These are phyloP conservation scores for Philotrypesis tridentata DNA, from an alignment of 1,140 invertebrate genomes.

Conservation along the genomic window DNA sequence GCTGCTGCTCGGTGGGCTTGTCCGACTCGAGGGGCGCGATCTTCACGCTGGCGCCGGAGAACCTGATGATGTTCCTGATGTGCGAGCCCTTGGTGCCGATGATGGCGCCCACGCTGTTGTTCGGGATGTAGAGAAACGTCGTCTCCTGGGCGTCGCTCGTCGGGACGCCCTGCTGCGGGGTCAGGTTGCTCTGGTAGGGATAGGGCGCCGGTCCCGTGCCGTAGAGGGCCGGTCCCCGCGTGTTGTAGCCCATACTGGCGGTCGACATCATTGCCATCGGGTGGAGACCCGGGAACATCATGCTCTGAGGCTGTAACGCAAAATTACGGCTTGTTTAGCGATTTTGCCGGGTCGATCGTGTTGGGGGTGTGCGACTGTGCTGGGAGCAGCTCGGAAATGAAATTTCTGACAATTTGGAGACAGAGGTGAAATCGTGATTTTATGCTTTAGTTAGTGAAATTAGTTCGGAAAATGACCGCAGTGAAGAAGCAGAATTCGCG, in stretches of 20 bases:
- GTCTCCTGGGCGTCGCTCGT: conserved; percentile 85
- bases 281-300: conserved; percentile 96
- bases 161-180: conserved; percentile 67
- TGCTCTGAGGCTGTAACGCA: conserved; percentile 84
- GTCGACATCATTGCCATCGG: conserved; percentile 98
- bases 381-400: no score
- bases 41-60: conserved; percentile 95
- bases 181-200: conserved; percentile 70
- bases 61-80: conserved; percentile 97
- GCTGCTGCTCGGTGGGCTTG: conserved; percentile 81
- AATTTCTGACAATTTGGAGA: no score
- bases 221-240: conserved; percentile 75
- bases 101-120: conserved; percentile 96
- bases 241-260: conserved; percentile 81
- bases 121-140: conserved; percentile 96
- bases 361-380: no score
- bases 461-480: no score
- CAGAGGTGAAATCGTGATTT: no score
- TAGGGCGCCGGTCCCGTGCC: conserved; percentile 74
- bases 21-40: conserved; percentile 91
- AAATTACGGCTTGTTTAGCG: background rate
- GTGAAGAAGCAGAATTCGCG: no score
- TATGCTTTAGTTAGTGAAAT: no score
- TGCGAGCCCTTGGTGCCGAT: conserved; percentile 97
- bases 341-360: no score